Evolutionary conservation across 2,113 vertebrate species (phyloP).

Genomic region (human (Homo sapiens)): GRCh38 chr2:228379501-228380000

Average conservation of each 20-base stretch:
- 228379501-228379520: neutral
- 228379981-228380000: neutral
- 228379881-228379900: neutral
- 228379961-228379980: neutral
- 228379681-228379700: neutral
- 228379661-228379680: neutral
- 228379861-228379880: neutral
- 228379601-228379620: neutral
- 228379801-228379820: neutral
- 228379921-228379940: neutral
- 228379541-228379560: neutral
- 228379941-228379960: neutral
- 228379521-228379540: neutral
- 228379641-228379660: neutral
- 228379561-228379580: neutral
- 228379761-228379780: neutral
- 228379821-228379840: neutral
- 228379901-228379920: neutral
- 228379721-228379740: neutral
- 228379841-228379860: neutral
- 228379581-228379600: neutral
- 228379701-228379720: neutral
- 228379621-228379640: neutral
- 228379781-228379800: neutral
- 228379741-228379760: neutral